Base-by-base conservation (phyloP, 2,797 vertebrate species). In the Australoheros facetus region DNA sequence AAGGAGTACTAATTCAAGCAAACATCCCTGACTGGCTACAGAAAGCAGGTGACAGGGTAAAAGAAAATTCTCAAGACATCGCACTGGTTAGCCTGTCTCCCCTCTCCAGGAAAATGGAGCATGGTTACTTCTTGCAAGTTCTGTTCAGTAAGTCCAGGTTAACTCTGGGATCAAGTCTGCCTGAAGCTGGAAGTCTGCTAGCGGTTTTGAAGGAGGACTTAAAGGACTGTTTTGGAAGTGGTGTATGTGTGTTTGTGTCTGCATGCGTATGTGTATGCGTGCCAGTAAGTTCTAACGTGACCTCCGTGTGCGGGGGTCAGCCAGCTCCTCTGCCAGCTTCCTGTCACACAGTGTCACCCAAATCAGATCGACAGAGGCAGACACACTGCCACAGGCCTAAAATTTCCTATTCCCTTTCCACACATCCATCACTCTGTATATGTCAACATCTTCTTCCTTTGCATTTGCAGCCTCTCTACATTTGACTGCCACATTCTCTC, bases 351-450 rank as follows among this genome's bases (percentile, higher is more conserved):
- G 70, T 73, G 81, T 91, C 89, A 85, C 79, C 81, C 80, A 86
- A 93, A 94, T 93, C 90, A 84, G 75, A 85, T 86, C n/a, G 90
- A 94, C 88, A 86, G 85, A 88, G 34, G 76, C 78, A 85, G 85
- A 83, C 79, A 72, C 77, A 79, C 51, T 72, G 89, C 91, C 87
- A 88, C 19, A 10, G 89, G 86, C 80, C 87, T 79, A 71, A 84
- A 80, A 87, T 82, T 83, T 87, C 78, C 81, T 71, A 69, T 82
- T 88, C 77, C 84, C 73, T 82, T 78, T 79, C 71, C 75, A 69
- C 60, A 58, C 82, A 84, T 85, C 87, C 85, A 75, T 90, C 87
- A 85, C 60, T 89, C 84, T 79, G 72, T 30, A 71, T 77, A 62
- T 83, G 85, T 88, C 85, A 90, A 54, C 58, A 3, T 77, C 75